These are phyloP conservation scores for Oryzias curvinotus DNA, from an alignment of 2,113 vertebrate species.

Conservation along the genomic window DNA sequence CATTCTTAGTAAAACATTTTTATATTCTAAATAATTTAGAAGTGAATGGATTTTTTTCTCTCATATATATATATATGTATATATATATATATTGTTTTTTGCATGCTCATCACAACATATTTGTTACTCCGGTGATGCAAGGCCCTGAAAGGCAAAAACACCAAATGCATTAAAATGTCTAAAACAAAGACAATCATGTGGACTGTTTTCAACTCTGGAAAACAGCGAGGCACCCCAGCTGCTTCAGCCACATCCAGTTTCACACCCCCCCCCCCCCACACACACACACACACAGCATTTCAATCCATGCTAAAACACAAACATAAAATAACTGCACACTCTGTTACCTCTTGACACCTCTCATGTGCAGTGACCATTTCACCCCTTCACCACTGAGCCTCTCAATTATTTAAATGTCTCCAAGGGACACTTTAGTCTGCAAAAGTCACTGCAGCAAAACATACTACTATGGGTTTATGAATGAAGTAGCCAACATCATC, in stretches of 20 bases:
- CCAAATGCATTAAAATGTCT: background rate
- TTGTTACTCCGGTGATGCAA: no score
- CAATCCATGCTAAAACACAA: conserved; percentile 32
- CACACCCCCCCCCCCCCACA: conserved; percentile 3
- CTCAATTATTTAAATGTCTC: conserved; percentile 37
- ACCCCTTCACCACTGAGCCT: conserved; percentile 17
- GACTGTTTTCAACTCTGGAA: conserved; percentile 1
- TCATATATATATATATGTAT: no score
- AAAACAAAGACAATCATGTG: conserved; percentile 1
- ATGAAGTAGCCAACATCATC: conserved; percentile 2
- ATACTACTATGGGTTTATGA: conserved; percentile 15
- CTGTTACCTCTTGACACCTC: conserved; percentile 35
- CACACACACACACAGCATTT: no score
- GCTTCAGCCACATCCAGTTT: background rate
- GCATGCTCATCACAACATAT: no score
- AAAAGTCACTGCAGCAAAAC: background rate
- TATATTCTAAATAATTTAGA: no score
- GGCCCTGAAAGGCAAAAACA: no score
- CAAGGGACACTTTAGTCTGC: conserved; percentile 2
- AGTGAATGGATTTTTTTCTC: no score
- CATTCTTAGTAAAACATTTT: no score
- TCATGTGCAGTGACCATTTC: conserved; percentile 45
- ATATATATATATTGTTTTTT: no score
- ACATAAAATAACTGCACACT: conserved; percentile 31
- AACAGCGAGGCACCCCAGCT: background rate